Base-by-base conservation (phyloP, 2,797 vertebrate species). In the Hirundo rustica region DNA sequence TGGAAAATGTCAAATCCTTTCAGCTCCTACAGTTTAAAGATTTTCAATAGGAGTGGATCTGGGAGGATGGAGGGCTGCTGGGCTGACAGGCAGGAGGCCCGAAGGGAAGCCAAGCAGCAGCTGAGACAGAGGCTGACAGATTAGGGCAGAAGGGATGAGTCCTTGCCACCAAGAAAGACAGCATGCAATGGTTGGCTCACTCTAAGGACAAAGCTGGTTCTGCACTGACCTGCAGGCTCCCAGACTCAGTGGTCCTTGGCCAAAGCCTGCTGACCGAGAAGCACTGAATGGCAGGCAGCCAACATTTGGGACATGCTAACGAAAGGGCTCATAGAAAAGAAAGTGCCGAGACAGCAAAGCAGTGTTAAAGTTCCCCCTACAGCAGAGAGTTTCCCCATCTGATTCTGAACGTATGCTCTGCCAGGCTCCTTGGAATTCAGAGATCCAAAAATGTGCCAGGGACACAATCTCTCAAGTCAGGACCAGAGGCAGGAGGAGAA, bases 1-100 rank as follows among this genome's bases (percentile, higher is more conserved):
- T 96, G 91, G 93, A 97, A 95, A 96, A 95, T 93, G 94, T 96
- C 95, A 96, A 96, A 95, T 91, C 89, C 96, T 96, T 96, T 96
- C 95, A 95, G 96, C 94, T 95, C 73, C 89, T 74, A 79, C 60
- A 81, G 93, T 94, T 96, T 96, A 96, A 97, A 96, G 95, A 92
- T 94, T 96, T 97, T 96, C 95, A 93, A 92, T 95, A 94, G 91
- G 68, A 93, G 77, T 21, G 74, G 84, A 86, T 92, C 54, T 81
- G 85, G 71, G 84, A 78, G 84, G 66, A 92, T 80, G 57, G 72
- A 90, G 48, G 66, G 60, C 58, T 88, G 58, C 38, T 48, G 54
- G 67, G 78, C 77, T 95, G 92, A 90, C 60, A 92, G 94, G 71
- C 85, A 92, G 67, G 50, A 92, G 65, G 85, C 83, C 83, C 80